Evolutionary conservation across 1,140 invertebrate species (phyloP), one percentile per base, ranked within the genome.

Genomic region (Paracyclopina nana): DNA sequence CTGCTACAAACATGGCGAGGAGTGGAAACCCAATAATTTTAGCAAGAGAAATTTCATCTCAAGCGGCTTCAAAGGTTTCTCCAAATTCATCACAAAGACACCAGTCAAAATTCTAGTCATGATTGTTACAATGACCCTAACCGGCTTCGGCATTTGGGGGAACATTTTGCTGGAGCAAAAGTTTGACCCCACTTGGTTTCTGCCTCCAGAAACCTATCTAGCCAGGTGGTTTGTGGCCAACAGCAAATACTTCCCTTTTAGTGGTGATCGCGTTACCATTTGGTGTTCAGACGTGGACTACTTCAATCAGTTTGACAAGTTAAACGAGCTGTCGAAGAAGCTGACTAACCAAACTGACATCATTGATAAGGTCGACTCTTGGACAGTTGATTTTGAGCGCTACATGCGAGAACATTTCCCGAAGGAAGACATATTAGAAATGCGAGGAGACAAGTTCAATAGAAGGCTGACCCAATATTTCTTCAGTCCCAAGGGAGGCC

Each of bases 251-350:
- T 59, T 55, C 43, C 55, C 58, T 1, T 30, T 11, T 25, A 24
- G 20, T 40, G 51, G 51, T 4, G 9, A 52, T 20, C 42, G 46
- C 9, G 76, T 70, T n/a, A 70, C 70, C 42, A 62, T 82, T 6
- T 77, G 77, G 60, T 67, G 81, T 55, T 75, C 78, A 38, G 63
- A 73, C 46, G 65, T 78, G 34, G 70, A 80, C 62, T 79, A 79
- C 56, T 65, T 68, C 4, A 53, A 66, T 41, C 75, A 80, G 62
- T 70, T 79, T 56, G 54, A 56, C 11, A 73, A 75, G 56, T 68
- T 82, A 49, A 63, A 72, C 30, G 54, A 62, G 44, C 60, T 80
- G 34, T 62, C 70, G 0, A 59, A 70, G 48, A 57, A 62, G 18
- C 63, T 82, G 28, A 53, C 64, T 56, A 64, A 72, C 62, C 60